Evolutionary conservation across 2,888 invertebrate genomes (phyloP), one percentile per base, ranked within the genome.

Genomic region (Oxyscelio sp.): DNA sequence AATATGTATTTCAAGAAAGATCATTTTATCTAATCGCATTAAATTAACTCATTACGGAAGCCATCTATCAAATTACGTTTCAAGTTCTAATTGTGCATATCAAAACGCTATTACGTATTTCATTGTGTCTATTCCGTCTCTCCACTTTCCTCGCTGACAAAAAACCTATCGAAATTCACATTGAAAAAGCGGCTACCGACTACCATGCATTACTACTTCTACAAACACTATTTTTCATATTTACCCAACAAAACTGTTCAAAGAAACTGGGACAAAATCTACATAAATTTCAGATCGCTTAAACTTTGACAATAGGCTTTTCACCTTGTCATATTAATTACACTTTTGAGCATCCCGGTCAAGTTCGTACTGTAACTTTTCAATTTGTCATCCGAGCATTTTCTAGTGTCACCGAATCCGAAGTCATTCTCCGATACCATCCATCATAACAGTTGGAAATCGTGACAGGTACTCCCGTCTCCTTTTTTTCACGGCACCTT

Each of bases 271-370:
- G 24, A 50, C 50, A 9, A n/a, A 52, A 40, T 40, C 24, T 40
- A 31, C 65, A 66, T 66, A 66, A 66, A 66, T 66, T 66, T 40
- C 21, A 24, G 22, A 22, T 38, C 34, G 38, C 50, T 48, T 48
- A 13, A 59, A 27, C 48, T 34, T 45, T 13, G 65, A 50, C 50
- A 66, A 54, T 66, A 9, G 31, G 11, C 43, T 43, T 45, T 61
- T 43, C 43, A 58, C 27, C 40, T 61, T 43, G 43, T 34, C 34
- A 15, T 34, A 66, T 54, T 66, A 66, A 66, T 54, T 66, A 54
- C 24, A 38, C 34, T n/a, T 58, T 48, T 19, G 34, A 48, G 4
- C 48, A 43, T 61, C 24, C 43, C 61, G 43, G 61, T 24, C 43
- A 61, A 61, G 31, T 27, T 43, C 27, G 9, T 63, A 19, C 4